Base-by-base conservation (phyloP, 2,113 vertebrate species). In the Porphyrio hochstetteri region DNA sequence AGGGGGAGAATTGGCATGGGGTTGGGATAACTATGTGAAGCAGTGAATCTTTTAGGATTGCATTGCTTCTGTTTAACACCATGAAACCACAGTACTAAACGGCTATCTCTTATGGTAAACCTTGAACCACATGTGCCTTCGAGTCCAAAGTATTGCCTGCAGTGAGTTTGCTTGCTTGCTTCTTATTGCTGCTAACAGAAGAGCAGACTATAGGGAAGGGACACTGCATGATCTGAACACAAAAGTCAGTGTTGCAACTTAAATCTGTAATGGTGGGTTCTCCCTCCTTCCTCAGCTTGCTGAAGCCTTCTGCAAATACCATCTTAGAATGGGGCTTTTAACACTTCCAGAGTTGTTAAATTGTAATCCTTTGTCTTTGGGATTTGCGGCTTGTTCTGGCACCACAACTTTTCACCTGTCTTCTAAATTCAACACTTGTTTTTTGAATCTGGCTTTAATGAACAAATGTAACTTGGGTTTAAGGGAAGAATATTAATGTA, bases 401-500 rank as follows among this genome's bases (percentile, higher is more conserved):
- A 93, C 52, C 11, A 48, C 69, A 87, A 24, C 53, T 89, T 92
- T 89, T 93, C 89, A 95, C 93, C 92, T 95, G 96, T 92, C 69
- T 67, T 80, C 76, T 78, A 74, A 46, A 91, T 77, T 91, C 82
- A 74, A 6, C n/a, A 33, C 56, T 91, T 86, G 21, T 8, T 84
- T 82, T 91, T 61, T 56, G 5, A 78, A 56, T 84, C 77, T 78
- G 92, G 36, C 46, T 93, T 91, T 86, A 89, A 77, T 20, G 36
- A 84, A 72, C 38, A 92, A 90, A 88, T 91, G 68, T 91, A 92
- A 86, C 57, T 92, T 74, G 1, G n/a, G 46, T 40, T 75, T 65
- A 88, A 86, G 72, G 29, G 60, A 72, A 75, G 92, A 95, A 91
- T 96, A 95, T 93, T 96, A 75, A 92, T 75, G 78, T 95, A 92